Percentiles rank a stretch among this genome's conserved stretches.
phyloP scores from a whole-genome alignment of 2,888 invertebrate species.

The Therioaphis trifolii region DNA sequence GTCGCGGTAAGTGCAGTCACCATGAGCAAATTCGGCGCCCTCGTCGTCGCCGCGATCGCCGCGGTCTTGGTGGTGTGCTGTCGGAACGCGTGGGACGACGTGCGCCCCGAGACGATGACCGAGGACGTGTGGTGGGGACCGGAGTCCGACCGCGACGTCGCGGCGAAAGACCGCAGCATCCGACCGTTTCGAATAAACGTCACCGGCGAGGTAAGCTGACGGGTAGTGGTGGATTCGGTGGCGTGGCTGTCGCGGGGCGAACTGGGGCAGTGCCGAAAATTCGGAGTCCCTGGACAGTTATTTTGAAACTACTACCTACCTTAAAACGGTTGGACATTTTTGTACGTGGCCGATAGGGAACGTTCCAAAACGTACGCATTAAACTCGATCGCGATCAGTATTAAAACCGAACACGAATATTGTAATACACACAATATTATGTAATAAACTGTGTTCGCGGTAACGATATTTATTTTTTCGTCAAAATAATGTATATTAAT shows the following conservation, averaged over 20 bases:
- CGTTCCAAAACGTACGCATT: not conserved
- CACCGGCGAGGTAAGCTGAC: not conserved
- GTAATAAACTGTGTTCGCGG: too few species aligned
- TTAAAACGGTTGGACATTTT: too few species aligned
- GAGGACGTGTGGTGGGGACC: conserved; percentile 36
- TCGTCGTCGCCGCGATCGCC: not conserved
- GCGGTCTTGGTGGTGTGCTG: not conserved
- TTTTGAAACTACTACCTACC: too few species aligned
- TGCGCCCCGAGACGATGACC: conserved; percentile 1
- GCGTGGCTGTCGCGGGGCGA: not conserved
- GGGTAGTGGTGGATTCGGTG: too few species aligned
- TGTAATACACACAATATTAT: too few species aligned
- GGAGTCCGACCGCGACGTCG: not conserved
- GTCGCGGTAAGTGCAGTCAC: too few species aligned
- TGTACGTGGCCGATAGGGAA: not conserved
- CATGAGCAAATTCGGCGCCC: not conserved
- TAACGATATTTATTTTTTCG: too few species aligned
- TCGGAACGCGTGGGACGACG: not conserved
- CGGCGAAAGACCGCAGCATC: not conserved
- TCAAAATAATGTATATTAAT: too few species aligned
- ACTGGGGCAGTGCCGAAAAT: too few species aligned
- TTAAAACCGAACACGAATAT: too few species aligned
- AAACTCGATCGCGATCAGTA: too few species aligned
- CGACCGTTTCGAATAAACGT: conserved; percentile 43
- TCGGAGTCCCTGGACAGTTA: too few species aligned